phyloP scores from a whole-genome alignment of 2,888 invertebrate species.

The Meteorus colon region DNA sequence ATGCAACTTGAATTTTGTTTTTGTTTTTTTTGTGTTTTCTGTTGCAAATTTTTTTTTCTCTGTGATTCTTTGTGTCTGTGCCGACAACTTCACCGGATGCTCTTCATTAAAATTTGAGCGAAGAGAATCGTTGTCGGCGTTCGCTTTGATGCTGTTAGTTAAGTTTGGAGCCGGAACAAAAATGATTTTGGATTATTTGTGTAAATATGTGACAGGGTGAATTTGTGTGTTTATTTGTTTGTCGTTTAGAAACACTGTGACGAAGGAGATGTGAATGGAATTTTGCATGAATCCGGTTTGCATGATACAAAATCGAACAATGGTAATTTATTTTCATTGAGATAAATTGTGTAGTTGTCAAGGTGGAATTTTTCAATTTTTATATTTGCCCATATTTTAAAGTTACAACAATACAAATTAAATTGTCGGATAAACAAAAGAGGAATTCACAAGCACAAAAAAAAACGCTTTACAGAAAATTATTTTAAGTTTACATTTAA shows the following conservation, averaged over 20 bases:
- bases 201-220: too few relatives aligned
- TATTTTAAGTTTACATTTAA: too few relatives aligned
- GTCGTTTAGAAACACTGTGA: too few relatives aligned
- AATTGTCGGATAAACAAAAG: too few relatives aligned
- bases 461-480: too few relatives aligned
- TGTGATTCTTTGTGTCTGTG: conserved; percentile 24
- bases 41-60: not conserved
- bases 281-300: too few relatives aligned
- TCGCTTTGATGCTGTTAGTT: conserved; percentile 32
- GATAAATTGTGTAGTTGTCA: not conserved
- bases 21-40: conserved; percentile 32
- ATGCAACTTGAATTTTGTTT: conserved; percentile 47
- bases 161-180: conserved; percentile 9
- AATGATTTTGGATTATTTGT: not conserved
- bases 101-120: conserved; percentile 54
- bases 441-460: too few relatives aligned
- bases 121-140: conserved; percentile 46
- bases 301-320: not conserved
- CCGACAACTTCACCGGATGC: conserved; percentile 52
- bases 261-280: too few relatives aligned
- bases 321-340: not conserved
- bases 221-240: too few relatives aligned
- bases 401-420: too few relatives aligned
- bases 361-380: too few relatives aligned
- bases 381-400: too few relatives aligned